These are phyloP conservation scores for Phoxinus phoxinus DNA, from an alignment of 2,113 vertebrate species.

Conservation along the genomic window DNA sequence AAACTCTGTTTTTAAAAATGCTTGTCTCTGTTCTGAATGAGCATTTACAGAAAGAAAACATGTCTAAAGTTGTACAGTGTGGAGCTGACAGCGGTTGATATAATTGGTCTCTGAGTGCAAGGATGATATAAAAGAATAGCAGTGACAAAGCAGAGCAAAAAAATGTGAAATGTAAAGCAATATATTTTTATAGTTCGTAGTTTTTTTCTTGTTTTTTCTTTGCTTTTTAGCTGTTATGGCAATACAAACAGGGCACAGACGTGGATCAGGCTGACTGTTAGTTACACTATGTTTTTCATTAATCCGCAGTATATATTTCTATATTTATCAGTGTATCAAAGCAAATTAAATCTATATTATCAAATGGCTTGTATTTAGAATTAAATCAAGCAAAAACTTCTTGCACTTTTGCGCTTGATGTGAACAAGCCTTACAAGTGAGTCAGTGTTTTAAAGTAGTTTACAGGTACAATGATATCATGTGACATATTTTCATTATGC, in stretches of 20 bases:
- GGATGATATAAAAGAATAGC: neutral
- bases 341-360: too few species aligned
- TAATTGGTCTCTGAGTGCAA: slow-evolving; percentile 12
- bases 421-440: neutral
- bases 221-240: too few species aligned
- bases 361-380: neutral
- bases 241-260: neutral
- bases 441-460: neutral
- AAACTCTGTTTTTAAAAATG: neutral
- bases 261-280: neutral
- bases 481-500: neutral
- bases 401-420: neutral
- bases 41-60: neutral
- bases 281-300: neutral
- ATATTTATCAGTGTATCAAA: neutral
- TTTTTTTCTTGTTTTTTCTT: too few species aligned
- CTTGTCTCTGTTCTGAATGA: neutral
- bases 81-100: neutral
- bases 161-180: neutral
- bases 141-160: neutral
- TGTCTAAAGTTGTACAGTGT: slow-evolving; percentile 7
- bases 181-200: neutral
- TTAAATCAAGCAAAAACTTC: neutral
- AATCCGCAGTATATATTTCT: neutral
- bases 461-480: neutral